These are phyloP conservation scores for Ernsta delagoae DNA, from an alignment of 2,888 invertebrate genomes.

Conservation along the genomic window DNA sequence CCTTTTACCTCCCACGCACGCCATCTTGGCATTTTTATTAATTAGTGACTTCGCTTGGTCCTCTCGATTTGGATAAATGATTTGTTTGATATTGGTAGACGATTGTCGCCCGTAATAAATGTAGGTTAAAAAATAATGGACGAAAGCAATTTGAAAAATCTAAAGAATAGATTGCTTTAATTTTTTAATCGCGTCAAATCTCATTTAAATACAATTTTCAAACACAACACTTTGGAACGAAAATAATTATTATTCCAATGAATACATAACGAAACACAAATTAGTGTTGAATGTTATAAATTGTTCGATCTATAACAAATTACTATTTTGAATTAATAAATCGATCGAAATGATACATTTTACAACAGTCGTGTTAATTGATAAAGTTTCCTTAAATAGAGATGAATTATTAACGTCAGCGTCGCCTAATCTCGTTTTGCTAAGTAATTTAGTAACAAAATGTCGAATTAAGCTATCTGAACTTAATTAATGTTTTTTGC, in stretches of 20 bases:
- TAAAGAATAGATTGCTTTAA: not conserved
- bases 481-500: constrained; percentile 72
- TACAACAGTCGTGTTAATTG: constrained; percentile 27
- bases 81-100: constrained; percentile 25
- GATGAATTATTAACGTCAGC: constrained; percentile 19
- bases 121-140: not conserved
- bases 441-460: constrained; percentile 60
- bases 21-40: constrained; percentile 38
- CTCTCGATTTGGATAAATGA: constrained; percentile 25
- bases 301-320: constrained; percentile 24
- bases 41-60: constrained; percentile 26
- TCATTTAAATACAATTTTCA: not conserved
- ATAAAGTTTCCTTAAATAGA: constrained; percentile 26
- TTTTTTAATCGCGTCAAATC: not conserved
- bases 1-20: constrained; percentile 51
- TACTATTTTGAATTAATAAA: constrained; percentile 19
- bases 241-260: too few relatives aligned
- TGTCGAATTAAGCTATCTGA: constrained; percentile 73
- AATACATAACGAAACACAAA: not conserved
- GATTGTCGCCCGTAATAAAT: constrained; percentile 1
- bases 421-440: constrained; percentile 57
- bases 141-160: not conserved
- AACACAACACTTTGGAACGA: too few relatives aligned
- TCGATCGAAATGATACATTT: constrained; percentile 19
- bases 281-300: constrained; percentile 13